Evolutionary conservation across 1,140 invertebrate genomes (phyloP), one percentile per base, ranked within the genome.

Genomic region (Platyscapa corneri): DNA sequence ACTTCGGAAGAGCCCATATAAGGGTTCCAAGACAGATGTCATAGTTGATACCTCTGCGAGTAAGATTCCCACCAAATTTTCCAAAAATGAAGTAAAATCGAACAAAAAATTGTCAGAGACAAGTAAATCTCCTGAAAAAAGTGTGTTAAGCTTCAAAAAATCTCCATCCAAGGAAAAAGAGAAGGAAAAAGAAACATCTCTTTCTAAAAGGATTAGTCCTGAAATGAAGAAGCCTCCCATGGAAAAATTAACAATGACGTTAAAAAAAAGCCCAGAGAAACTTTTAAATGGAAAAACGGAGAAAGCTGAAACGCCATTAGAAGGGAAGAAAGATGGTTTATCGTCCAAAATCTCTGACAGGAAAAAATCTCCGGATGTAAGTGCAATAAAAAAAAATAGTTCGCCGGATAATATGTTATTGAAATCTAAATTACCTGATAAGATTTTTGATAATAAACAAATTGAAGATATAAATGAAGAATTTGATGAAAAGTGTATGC

Each of bases 51-150:
- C 87, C 30, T 64, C 86, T 0, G 87, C 83, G 0, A 93, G 91
- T 83, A 92, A 90, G 83, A 93, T 93, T 70, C 92, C 93, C 5
- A 93, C 90, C 0, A 93, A 93, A 65, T 83, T 88, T 20, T 39
- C 42, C 3, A 90, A 90, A 37, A 67, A 60, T 20, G 90, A 92
- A 0, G 34, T 70, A 1, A 91, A 90, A 64, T 20, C 84, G 7
- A 20, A 32, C 1, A 89, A 89, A 37, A 90, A 88, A 34, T 56
- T 85, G 0, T 80, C 77, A 1, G 88, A 89, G 12, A 34, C 32
- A 10, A 91, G 91, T 56, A 91, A 88, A 14, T 86, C 89, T 12
- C 77, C 86, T 5, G 89, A 91, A 27, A 90, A 91, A 83, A 74
- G 0, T 8, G 53, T 64, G 0, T 23, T 49, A 14, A 65, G 76